A percentile compares a stretch with the other conserved stretches of the same genome.
phyloP scores from a whole-genome alignment of 2,797 vertebrate genomes.

The Toxotes lorentzi region DNA sequence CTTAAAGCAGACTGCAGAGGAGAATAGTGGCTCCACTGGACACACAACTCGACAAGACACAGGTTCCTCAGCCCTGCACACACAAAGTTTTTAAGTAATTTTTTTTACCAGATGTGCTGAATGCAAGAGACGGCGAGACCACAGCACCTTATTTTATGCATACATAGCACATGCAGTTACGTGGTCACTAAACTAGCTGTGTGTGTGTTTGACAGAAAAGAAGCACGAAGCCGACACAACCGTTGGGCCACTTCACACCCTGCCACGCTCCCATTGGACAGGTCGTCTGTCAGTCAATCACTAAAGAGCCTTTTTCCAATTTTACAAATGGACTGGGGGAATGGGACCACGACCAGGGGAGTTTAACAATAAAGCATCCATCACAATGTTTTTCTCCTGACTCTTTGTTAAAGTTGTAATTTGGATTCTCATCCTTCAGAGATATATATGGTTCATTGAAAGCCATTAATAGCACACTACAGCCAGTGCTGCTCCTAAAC shows the following conservation, averaged over 20 bases:
- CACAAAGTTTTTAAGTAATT: not conserved
- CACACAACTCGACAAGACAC: slow-evolving; percentile 12
- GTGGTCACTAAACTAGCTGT: not conserved
- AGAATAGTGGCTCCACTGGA: not conserved
- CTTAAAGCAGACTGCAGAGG: not conserved
- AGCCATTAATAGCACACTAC: not conserved
- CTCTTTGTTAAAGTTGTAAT: not conserved
- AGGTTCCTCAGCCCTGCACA: slow-evolving; percentile 31
- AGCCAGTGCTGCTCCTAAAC: not conserved
- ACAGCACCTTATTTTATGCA: not conserved
- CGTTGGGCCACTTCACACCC: slow-evolving; percentile 58
- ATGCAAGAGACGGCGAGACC: not conserved
- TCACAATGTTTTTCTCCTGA: not conserved
- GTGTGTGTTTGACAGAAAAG: slow-evolving; percentile 35
- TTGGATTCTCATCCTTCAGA: not conserved
- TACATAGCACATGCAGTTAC: not conserved
- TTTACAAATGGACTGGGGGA: slow-evolving; percentile 5
- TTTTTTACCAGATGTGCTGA: not conserved
- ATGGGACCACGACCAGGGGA: not conserved
- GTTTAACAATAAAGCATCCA: slow-evolving; percentile 3
- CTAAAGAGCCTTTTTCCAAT: not conserved
- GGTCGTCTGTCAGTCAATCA: slow-evolving; percentile 26
- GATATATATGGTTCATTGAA: not conserved
- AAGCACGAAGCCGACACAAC: slow-evolving; percentile 12
- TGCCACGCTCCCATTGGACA: slow-evolving; percentile 42